Percentiles rank a stretch among this genome's conserved stretches.
phyloP scores from a whole-genome alignment of 2,113 vertebrate species.

The Platichthys stellatus region DNA sequence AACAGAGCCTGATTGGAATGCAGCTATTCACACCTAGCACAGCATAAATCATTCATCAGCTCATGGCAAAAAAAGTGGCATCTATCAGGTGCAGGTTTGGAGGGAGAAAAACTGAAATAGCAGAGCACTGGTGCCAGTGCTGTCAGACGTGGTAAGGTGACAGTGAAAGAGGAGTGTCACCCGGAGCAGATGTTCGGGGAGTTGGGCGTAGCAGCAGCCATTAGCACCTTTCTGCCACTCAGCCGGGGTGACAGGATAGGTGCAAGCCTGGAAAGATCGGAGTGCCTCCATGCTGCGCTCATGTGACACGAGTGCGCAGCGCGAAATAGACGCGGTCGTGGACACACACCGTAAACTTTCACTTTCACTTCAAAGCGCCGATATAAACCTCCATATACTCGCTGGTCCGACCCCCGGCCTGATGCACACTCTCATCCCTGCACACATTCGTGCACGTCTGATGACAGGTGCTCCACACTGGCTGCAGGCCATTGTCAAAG shows the following conservation, averaged over 20 bases:
- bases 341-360: conserved; percentile 56
- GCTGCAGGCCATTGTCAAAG: conserved; percentile 73
- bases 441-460: conserved; percentile 30
- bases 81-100: conserved; percentile 67
- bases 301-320: conserved; percentile 47
- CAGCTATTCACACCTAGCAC: conserved; percentile 50
- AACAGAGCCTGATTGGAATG: conserved; percentile 48
- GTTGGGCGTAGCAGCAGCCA: conserved; percentile 75
- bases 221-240: conserved; percentile 84
- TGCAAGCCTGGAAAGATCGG: conserved; percentile 68
- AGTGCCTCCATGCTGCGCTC: conserved; percentile 49
- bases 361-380: conserved; percentile 46
- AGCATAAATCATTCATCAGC: conserved; percentile 71
- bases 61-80: conserved; percentile 44
- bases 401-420: conserved; percentile 18
- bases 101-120: conserved; percentile 67
- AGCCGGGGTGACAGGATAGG: conserved; percentile 68
- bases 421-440: conserved; percentile 9
- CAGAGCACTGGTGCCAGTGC: conserved; percentile 51
- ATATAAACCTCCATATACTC: conserved; percentile 19
- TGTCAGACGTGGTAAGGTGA: conserved; percentile 73
- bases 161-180: conserved; percentile 79
- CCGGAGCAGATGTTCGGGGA: conserved; percentile 81
- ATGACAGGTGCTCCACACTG: conserved; percentile 64
- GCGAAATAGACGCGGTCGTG: conserved; percentile 42